phyloP scores from a whole-genome alignment of 2,113 vertebrate genomes.

The Vulpes ferrilata region DNA sequence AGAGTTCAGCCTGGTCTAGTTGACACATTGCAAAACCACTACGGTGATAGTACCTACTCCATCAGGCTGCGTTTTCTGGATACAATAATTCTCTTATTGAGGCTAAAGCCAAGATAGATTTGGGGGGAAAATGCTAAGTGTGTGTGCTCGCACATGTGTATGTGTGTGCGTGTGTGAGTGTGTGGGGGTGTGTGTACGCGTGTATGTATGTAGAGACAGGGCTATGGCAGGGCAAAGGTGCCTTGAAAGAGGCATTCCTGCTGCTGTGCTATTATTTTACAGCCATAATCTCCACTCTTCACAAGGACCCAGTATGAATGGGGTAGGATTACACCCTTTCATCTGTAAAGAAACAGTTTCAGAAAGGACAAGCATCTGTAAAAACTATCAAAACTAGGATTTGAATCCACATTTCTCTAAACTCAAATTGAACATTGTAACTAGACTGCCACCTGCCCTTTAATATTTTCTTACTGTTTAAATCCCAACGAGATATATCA shows the following conservation, averaged over 20 bases:
- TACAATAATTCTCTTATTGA: background rate
- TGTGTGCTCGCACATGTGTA: background rate
- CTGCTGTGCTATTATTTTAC: background rate
- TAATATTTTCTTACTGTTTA: background rate
- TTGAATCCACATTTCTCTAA: background rate
- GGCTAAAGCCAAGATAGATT: background rate
- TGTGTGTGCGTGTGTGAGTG: background rate
- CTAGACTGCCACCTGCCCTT: background rate
- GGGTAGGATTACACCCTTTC: background rate
- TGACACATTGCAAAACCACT: background rate
- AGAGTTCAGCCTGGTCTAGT: background rate
- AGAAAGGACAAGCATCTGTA: background rate
- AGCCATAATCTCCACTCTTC: background rate
- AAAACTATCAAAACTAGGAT: background rate
- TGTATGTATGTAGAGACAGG: background rate
- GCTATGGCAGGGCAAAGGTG: background rate
- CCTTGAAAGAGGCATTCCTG: background rate
- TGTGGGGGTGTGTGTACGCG: rapidly evolving
- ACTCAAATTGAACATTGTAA: background rate
- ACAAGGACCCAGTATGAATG: background rate
- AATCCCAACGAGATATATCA: background rate
- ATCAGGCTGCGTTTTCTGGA: background rate
- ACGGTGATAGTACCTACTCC: background rate
- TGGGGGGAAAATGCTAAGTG: background rate
- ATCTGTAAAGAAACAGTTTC: background rate